These are phyloP conservation scores for Furnarius figulus DNA, from an alignment of 2,113 vertebrate species.

Conservation along the genomic window DNA sequence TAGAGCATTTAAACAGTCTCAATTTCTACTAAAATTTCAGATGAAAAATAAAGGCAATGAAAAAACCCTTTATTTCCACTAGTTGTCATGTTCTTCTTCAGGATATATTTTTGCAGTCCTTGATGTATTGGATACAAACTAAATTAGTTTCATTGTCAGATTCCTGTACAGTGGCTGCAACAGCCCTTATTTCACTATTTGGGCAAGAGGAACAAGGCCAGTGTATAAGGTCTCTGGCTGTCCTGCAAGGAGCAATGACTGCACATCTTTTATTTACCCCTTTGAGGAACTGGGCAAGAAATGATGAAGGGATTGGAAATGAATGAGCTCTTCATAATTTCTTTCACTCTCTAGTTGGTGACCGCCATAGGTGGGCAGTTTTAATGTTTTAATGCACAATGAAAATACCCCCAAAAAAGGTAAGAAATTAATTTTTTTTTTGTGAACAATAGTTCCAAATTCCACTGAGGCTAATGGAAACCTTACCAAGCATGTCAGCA, in stretches of 20 bases:
- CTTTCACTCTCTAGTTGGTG: background rate
- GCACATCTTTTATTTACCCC: background rate
- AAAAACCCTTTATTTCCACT: background rate
- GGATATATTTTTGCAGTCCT: background rate
- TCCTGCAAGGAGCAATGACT: background rate
- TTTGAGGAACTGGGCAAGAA: background rate
- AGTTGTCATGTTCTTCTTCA: background rate
- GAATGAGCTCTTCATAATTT: background rate
- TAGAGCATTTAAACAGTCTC: background rate
- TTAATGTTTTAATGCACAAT: background rate
- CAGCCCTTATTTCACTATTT: background rate
- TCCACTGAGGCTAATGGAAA: background rate
- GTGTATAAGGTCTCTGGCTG: background rate
- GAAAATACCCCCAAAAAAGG: background rate
- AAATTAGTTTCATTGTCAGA: background rate
- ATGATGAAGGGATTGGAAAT: background rate
- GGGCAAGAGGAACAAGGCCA: background rate
- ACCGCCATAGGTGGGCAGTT: background rate
- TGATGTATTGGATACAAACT: background rate
- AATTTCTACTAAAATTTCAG: background rate
- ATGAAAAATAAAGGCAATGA: conserved; percentile 4
- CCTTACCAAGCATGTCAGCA: background rate
- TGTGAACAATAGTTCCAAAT: background rate
- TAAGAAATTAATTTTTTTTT: background rate
- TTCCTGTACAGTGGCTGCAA: background rate